Evolutionary conservation across 1,140 invertebrate species (phyloP), one percentile per base, ranked within the genome.

Genomic region (Pantala flavescens): DNA sequence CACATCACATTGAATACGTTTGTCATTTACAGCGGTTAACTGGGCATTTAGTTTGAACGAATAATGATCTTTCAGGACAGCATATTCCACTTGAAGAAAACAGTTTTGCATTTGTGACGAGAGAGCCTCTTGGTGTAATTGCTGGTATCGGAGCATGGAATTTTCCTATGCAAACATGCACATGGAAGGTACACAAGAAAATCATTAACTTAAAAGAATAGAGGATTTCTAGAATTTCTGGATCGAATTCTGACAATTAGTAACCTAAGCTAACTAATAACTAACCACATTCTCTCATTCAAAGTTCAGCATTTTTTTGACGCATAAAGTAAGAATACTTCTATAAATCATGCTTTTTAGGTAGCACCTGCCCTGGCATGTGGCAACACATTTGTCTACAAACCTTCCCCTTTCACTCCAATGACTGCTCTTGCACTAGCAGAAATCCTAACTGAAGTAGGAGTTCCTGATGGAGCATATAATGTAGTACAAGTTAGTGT

Each of bases 131-230:
- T 7, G 87, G 87, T 7, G 85, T 88, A 1, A 82, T 86, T 28
- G 86, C 81, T 23, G 85, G 81, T 16, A 83, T 86, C 76, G 87
- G 87, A 7, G 87, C 87, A 0, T 88, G 86, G 86, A 88, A 88
- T 78, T 88, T 86, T 76, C 87, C 87, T 16, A 83, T 88, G 74
- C 86, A 87, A 76, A 87, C 86, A 78, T 84, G 83, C 12, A 76
- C 83, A 7, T 87, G 84, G 83, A 84, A 84, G 76, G 82, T 80
- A 75, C 19, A 14, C 43, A 21, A 74, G 10, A 43, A 71, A 70
- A 43, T 1, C 16, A n/a, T 72, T 24, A 11, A 24, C 36, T 73
- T 16, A 73, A 11, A 72, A 19, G 24, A 72, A 5, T 1, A 72
- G 36, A 72, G 2, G 24, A n/a, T 23, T 24, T n/a, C 43, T 42